Evolutionary conservation across 2,113 vertebrate species (phyloP).

Genomic region (Actenoides hombroni): DNA sequence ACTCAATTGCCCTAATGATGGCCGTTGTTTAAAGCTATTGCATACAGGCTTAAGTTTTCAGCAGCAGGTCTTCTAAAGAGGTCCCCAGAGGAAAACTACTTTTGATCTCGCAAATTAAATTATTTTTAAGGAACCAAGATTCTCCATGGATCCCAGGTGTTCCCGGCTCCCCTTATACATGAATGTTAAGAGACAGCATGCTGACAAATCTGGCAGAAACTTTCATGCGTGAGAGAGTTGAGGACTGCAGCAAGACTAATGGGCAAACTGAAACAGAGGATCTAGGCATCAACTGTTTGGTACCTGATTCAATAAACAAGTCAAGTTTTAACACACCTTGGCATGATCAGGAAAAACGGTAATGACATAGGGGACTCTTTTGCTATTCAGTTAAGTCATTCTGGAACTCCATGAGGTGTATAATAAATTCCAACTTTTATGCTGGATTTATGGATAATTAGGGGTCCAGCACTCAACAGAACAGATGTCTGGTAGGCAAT

Average conservation of each 20-base stretch:
- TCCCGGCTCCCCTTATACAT: background rate
- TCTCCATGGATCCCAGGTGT: background rate
- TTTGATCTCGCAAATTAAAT: background rate
- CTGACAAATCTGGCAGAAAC: background rate
- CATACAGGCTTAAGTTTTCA: background rate
- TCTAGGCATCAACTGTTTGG: background rate
- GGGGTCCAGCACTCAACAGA: background rate
- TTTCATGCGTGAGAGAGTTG: background rate
- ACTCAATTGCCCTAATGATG: background rate
- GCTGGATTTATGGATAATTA: background rate
- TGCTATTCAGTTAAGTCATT: background rate
- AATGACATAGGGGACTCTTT: background rate
- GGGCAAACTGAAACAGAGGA: background rate
- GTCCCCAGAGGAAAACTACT: background rate
- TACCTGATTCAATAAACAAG: background rate
- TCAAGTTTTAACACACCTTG: background rate
- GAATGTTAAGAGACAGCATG: background rate
- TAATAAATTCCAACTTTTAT: background rate
- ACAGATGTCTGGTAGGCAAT: background rate
- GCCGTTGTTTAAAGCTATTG: background rate
- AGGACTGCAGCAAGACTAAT: background rate
- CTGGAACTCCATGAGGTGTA: background rate
- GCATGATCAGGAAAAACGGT: background rate
- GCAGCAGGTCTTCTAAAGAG: background rate
- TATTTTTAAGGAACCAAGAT: background rate